Conservation (phyloP, 1,140 invertebrate genomes). For the Thaumatotibia leucotreta region DNA sequence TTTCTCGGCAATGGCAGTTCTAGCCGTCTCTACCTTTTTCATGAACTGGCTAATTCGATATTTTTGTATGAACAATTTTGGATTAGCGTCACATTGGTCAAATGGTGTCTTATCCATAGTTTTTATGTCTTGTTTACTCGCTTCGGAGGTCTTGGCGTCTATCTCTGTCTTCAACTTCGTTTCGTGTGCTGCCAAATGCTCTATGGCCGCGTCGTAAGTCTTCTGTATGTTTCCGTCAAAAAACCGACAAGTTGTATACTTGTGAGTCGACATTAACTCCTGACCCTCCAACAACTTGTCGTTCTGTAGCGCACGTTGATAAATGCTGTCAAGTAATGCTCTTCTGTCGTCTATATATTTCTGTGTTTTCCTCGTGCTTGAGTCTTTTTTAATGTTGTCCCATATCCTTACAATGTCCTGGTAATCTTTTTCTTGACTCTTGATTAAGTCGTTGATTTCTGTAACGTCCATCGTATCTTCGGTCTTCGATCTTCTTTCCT, state of each 20-base stretch:
- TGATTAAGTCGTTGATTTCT: constrained; percentile 2
- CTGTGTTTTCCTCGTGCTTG: background rate
- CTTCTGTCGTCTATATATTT: background rate
- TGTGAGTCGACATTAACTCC: background rate
- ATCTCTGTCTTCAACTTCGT: background rate
- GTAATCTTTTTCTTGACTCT: background rate
- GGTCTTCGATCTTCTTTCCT: background rate
- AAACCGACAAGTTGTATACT: background rate
- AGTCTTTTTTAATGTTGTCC: constrained; percentile 5
- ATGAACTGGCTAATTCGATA: background rate
- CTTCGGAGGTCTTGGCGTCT: too few species aligned
- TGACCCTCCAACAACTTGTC: background rate
- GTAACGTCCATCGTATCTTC: constrained; percentile 1
- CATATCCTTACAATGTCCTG: background rate
- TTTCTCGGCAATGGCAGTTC: background rate
- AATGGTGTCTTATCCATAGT: background rate
- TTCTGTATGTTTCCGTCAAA: background rate
- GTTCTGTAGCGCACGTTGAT: constrained; percentile 2
- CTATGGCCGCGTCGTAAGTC: background rate
- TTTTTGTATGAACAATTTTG: background rate
- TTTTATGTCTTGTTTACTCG: too few species aligned
- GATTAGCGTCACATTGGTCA: too few species aligned
- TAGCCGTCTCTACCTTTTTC: background rate
- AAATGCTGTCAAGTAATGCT: background rate
- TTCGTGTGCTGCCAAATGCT: background rate